These are phyloP conservation scores for Cyanoramphus novaezelandiae DNA, from an alignment of 2,113 vertebrate genomes.

Conservation along the genomic window DNA sequence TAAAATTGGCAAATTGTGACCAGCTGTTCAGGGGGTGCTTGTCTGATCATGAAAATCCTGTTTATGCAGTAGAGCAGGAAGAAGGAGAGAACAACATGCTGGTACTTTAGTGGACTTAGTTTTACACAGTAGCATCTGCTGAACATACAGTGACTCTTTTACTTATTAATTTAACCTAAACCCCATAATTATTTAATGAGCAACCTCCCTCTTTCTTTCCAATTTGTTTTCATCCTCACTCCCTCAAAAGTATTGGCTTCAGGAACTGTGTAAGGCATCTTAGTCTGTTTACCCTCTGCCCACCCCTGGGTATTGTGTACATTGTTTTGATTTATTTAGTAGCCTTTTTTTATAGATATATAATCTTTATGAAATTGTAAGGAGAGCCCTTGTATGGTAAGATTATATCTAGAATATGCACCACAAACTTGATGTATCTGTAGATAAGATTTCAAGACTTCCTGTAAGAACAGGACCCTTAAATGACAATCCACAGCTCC, in stretches of 20 bases:
- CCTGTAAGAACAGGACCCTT: neutral
- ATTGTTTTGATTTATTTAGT: conserved; percentile 1
- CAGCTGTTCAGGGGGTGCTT: conserved; percentile 56
- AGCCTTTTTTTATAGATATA: neutral
- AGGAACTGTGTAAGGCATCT: neutral
- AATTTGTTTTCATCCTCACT: neutral
- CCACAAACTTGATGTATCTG: too few relatives aligned
- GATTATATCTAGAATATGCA: too few relatives aligned
- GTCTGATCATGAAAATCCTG: conserved; percentile 49
- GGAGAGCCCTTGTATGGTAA: too few relatives aligned
- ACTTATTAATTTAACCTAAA: conserved; percentile 24
- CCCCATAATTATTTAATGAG: conserved; percentile 44
- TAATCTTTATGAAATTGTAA: neutral
- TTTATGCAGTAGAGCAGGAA: conserved; percentile 5
- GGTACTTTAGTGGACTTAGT: conserved; percentile 25
- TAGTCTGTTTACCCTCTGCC: neutral
- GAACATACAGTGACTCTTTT: neutral
- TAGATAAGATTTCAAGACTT: too few relatives aligned
- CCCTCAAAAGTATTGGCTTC: neutral
- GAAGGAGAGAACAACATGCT: neutral
- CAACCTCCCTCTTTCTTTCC: neutral
- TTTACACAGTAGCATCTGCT: conserved; percentile 34
- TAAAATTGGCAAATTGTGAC: conserved; percentile 50
- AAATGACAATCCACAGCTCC: neutral
- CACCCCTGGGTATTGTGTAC: neutral